Conservation (phyloP, 2,888 invertebrate genomes). For the Heliconius sara region DNA sequence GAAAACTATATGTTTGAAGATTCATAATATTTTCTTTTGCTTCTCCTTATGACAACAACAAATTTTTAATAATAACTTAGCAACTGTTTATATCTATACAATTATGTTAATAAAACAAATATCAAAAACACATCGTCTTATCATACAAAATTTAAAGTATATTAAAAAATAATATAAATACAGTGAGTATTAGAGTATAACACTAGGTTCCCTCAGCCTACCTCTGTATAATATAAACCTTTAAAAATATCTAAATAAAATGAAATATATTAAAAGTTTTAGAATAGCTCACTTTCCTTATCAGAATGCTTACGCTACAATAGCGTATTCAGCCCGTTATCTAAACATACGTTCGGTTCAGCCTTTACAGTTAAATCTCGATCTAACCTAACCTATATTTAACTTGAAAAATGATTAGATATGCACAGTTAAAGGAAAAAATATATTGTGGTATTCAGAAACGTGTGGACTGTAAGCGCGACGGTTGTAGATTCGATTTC, state of each 20-base stretch:
- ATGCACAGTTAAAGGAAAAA: conserved; percentile 10
- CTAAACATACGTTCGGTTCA: conserved; percentile 39
- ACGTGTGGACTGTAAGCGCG: neutral
- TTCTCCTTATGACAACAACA: no score
- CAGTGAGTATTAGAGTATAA: no score
- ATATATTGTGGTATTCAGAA: neutral
- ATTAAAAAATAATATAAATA: no score
- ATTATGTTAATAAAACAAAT: no score
- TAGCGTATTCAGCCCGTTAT: conserved; percentile 39
- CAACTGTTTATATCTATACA: no score
- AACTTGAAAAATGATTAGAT: conserved; percentile 24
- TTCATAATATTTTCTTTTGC: no score
- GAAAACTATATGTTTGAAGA: no score
- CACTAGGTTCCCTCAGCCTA: neutral
- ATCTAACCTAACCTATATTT: conserved; percentile 38
- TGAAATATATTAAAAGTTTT: neutral
- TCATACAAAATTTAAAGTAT: no score
- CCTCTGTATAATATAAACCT: neutral
- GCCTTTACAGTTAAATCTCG: conserved; percentile 34
- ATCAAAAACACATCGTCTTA: no score
- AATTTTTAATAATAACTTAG: no score
- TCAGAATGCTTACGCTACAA: conserved; percentile 39
- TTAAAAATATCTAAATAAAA: neutral
- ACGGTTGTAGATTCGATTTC: neutral
- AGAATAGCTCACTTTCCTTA: conserved; percentile 38